A percentile compares a stretch with the other conserved stretches of the same genome.
phyloP scores from a whole-genome alignment of 2,797 vertebrate species.

The Epinephelus awoara region DNA sequence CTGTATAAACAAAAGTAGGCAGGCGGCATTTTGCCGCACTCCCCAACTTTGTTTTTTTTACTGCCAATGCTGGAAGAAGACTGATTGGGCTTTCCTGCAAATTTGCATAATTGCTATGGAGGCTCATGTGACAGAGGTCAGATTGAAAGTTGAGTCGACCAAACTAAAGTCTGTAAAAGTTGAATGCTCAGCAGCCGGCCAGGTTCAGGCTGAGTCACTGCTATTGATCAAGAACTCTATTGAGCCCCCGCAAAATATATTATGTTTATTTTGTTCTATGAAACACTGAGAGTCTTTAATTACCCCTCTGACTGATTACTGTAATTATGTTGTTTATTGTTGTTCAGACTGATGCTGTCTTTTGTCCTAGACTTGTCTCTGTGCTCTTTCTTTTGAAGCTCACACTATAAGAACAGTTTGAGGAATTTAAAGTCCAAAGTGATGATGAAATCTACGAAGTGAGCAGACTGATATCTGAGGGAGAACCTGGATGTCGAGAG shows the following conservation, averaged over 20 bases:
- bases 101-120: too few species aligned
- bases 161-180: constrained; percentile 8
- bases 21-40: too few species aligned
- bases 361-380: neutral
- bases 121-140: too few species aligned
- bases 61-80: too few species aligned
- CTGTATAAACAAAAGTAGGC: too few species aligned
- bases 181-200: neutral
- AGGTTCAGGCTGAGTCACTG: constrained; percentile 23
- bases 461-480: neutral
- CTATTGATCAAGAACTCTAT: constrained; percentile 9
- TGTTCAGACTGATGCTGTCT: too few species aligned
- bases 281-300: neutral
- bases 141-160: too few species aligned
- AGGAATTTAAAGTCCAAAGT: neutral
- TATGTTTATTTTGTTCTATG: neutral
- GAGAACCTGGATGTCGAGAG: neutral
- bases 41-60: too few species aligned
- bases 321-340: neutral
- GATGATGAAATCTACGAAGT: neutral
- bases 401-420: neutral
- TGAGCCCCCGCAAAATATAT: constrained; percentile 15
- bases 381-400: neutral
- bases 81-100: too few species aligned
- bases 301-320: neutral